Conservation (phyloP, 2,797 vertebrate genomes). For the Rachycentron canadum region DNA sequence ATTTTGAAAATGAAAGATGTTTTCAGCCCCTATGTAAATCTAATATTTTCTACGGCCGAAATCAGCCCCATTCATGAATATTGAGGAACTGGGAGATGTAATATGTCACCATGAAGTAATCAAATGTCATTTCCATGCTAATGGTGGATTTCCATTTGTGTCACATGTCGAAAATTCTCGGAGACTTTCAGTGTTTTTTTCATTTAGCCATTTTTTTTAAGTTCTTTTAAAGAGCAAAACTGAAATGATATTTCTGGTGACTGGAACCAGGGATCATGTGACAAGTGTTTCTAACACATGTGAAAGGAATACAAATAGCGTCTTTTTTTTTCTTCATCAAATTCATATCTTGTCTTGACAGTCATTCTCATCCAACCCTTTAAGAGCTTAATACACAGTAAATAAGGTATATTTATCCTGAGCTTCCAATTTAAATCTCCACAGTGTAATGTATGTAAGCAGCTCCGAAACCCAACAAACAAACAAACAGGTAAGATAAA, state of each 20-base stretch:
- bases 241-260: not conserved
- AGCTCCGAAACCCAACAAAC: slow-evolving; percentile 48
- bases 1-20: slow-evolving; percentile 54
- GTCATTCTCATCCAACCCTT: slow-evolving; percentile 18
- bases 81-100: slow-evolving; percentile 44
- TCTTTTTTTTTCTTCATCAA: not conserved
- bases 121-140: slow-evolving; percentile 68
- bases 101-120: slow-evolving; percentile 59
- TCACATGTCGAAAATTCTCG: slow-evolving; percentile 25
- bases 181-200: not conserved
- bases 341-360: not conserved
- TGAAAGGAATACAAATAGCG: not conserved
- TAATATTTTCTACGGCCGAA: slow-evolving; percentile 36
- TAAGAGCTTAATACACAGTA: slow-evolving; percentile 32
- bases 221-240: not conserved
- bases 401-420: slow-evolving; percentile 52
- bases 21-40: slow-evolving; percentile 36
- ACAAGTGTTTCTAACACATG: not conserved
- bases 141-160: slow-evolving; percentile 57
- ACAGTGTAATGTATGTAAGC: slow-evolving; percentile 44
- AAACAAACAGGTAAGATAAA: slow-evolving; percentile 62
- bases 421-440: slow-evolving; percentile 39
- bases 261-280: not conserved
- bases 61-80: slow-evolving; percentile 56
- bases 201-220: not conserved